Base-by-base conservation (phyloP, 2,888 invertebrate genomes). In the Trichogramma evanescens region DNA sequence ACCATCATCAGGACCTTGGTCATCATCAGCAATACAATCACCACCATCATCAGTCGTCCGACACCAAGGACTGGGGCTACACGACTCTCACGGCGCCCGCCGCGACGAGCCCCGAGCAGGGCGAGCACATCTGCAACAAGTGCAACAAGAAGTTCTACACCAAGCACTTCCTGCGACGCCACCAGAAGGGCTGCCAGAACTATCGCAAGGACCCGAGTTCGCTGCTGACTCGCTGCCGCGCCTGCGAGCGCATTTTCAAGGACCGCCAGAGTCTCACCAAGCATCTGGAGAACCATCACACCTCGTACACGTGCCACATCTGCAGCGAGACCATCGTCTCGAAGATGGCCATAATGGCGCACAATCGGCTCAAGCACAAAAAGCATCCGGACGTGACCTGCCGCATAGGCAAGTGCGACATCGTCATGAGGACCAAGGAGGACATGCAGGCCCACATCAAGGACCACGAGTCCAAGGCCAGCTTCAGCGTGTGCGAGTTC, bases 151-250 rank as follows among this genome's bases (percentile, higher is more conserved):
- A 80, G 5, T 84, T 84, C 69, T 80, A 82, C 63, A 83, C 41
- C 48, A 79, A 81, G 51, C 79, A 82, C 56, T 70, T 84, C 13
- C 69, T 84, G 38, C 80, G 82, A 60, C 83, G 84, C 68, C 84
- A 84, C 69, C 80, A 82, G 74, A 84, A 83, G 66, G 83, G 83
- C 63, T 84, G 84, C 68, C 82, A 82, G 65, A 78, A 77, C 58
- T 78, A 78, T 50, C 69, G 78, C 0, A 82, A 82, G 65, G 82
- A 82, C 68, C 78, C 78, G 0, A 75, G 76, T 0, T 74, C 77
- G 0, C 66, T 82, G n/a, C 66, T 82, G 10, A 82, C 82, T 3
- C 79, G 81, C 3, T 84, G 84, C 66, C 80, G 82, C 59, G 81
- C 82, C 5, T 84, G 84, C 68, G 78, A 81, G 60, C 80, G 83